phyloP scores from a whole-genome alignment of 2,888 invertebrate species.

The Stomorhina lunata region DNA sequence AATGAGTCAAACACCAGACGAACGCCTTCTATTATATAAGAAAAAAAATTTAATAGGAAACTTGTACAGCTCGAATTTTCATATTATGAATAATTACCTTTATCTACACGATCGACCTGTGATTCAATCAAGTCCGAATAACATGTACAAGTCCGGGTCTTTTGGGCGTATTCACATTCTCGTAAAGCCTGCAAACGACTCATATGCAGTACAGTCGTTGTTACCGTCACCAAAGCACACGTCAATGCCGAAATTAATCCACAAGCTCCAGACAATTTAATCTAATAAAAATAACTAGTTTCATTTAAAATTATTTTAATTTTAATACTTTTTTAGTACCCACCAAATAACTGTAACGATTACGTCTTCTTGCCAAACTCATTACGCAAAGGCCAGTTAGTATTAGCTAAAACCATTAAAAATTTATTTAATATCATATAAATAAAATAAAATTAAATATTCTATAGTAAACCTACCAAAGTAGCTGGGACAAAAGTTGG shows the following conservation, averaged over 20 bases:
- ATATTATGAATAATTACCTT: conserved; percentile 72
- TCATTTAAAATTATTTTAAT: not conserved
- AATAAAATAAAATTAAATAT: not conserved
- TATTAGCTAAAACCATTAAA: conserved; percentile 84
- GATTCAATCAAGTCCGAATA: conserved; percentile 87
- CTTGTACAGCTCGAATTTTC: not conserved
- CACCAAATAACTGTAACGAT: conserved; percentile 94
- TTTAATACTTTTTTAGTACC: conserved; percentile 77
- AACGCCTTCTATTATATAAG: conserved; percentile 81
- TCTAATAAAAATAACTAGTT: conserved; percentile 82
- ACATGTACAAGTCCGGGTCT: conserved; percentile 88
- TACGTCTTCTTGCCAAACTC: conserved; percentile 90
- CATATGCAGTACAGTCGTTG: conserved; percentile 95
- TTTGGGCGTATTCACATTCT: conserved; percentile 91
- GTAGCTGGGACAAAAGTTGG: conserved; percentile 96
- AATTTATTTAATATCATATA: not conserved
- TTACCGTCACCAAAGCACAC: conserved; percentile 91
- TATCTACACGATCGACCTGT: conserved; percentile 81
- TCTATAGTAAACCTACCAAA: conserved; percentile 84
- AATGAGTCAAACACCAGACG: conserved; percentile 92
- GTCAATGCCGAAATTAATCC: conserved; percentile 92
- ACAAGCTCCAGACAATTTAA: conserved; percentile 93
- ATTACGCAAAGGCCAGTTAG: conserved; percentile 92
- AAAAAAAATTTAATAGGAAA: not conserved
- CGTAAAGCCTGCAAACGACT: conserved; percentile 91